Evolutionary conservation across 2,113 vertebrate genomes (phyloP).

Genomic region (Chunga burmeisteri): DNA sequence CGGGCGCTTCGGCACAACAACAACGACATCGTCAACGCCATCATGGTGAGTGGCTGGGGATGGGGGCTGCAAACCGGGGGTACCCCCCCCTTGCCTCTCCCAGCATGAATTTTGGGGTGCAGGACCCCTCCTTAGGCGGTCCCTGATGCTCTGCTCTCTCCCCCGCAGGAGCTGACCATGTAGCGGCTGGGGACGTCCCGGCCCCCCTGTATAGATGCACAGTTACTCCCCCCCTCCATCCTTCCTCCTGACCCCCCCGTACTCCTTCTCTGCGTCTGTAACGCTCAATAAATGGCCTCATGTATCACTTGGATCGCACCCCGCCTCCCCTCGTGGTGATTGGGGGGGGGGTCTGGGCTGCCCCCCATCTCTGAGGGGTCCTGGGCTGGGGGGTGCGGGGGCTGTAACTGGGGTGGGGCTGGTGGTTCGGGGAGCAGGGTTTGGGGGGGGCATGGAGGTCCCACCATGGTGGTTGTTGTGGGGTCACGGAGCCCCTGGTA

Average conservation of each 20-base stretch:
- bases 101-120: neutral
- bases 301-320: slow-evolving; percentile 40
- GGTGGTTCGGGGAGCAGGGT: too few relatives aligned
- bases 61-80: neutral
- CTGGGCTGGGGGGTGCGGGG: too few relatives aligned
- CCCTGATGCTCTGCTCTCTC: neutral
- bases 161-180: slow-evolving; percentile 78
- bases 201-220: slow-evolving; percentile 52
- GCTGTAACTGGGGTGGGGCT: too few relatives aligned
- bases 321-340: neutral
- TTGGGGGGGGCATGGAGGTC: too few relatives aligned
- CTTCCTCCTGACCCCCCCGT: neutral
- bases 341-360: neutral
- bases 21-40: slow-evolving; percentile 98
- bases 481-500: too few relatives aligned
- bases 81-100: neutral
- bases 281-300: slow-evolving; percentile 54
- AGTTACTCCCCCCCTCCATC: neutral
- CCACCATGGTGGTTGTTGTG: too few relatives aligned
- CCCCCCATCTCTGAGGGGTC: neutral
- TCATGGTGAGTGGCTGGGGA: slow-evolving; percentile 87
- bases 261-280: neutral
- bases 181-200: slow-evolving; percentile 37
- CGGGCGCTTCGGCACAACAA: slow-evolving; percentile 93
- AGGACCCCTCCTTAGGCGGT: too few relatives aligned